Evolutionary conservation across 2,113 vertebrate genomes (phyloP), one percentile per base, ranked within the genome.

Genomic region (Pelusios castaneus): DNA sequence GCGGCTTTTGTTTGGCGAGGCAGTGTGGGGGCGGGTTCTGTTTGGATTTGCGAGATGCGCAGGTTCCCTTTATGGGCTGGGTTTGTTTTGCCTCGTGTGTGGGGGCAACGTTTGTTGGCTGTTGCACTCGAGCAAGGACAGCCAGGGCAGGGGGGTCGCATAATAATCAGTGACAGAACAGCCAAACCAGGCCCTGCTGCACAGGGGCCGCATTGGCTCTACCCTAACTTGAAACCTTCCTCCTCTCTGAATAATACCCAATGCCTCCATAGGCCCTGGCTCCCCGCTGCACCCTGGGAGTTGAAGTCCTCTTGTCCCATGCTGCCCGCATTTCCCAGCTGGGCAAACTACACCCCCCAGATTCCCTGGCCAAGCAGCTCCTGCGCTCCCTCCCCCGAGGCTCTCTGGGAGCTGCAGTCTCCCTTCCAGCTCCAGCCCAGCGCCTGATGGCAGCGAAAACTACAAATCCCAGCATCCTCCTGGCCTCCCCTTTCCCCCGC

Each of bases 381-480:
- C 70, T 38, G 78, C 55, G 89, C 95, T 51, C 95, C 91, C 41
- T 45, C 8, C 8, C 41, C 82, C 90, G 31, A 2, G 2, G 51
- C 82, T 41, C 93, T 16, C 78, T 95, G 96, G 96, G 89, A 90
- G 10, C 0, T 83, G 95, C 89, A 97, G 96, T 97, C 84, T 49
- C 4, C 2, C 0, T 5, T 8, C 16, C 0, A 0, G 5, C 16
- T 1, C 1, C 6, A 10, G 41, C 41, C 38, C 3, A 29, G 7
- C 2, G 25, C 43, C 4, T 16, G 31, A 29, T 4, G 5, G 1
- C 9, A 5, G 10, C 19, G 29, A 27, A 73, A 93, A 97, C 97
- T 93, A 97, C 97, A 97, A 43, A 29, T 31, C 96, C 97, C 97
- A 96, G 96, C 93, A 93, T 60, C 16, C 76, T 38, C 41, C 67